A percentile compares a stretch with the other conserved stretches of the same genome.
Evolutionary conservation across 2,888 invertebrate genomes (phyloP).

Genomic region (Standfussiana lucernea): DNA sequence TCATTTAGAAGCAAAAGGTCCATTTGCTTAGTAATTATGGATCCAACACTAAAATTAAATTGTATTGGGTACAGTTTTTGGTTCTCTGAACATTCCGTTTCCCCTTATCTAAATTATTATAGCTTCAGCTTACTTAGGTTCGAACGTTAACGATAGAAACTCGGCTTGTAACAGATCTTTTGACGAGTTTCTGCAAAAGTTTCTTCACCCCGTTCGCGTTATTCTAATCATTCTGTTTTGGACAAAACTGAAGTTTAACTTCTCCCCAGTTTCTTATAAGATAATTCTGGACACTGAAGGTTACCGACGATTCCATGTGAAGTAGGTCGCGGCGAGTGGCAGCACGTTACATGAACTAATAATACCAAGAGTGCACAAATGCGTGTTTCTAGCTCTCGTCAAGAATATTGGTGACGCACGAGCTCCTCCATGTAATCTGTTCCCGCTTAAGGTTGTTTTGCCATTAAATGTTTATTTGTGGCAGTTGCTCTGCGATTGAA

Average conservation of each 20-base stretch:
- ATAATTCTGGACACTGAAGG: conserved; percentile 54
- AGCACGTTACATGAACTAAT: conserved; percentile 60
- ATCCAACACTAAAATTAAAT: conserved; percentile 34
- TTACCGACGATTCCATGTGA: conserved; percentile 52
- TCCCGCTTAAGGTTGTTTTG: conserved; percentile 72
- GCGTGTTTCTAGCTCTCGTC: conserved; percentile 51
- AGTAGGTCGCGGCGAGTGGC: conserved; percentile 60
- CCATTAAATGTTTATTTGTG: conserved; percentile 76
- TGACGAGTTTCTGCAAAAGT: conserved; percentile 19
- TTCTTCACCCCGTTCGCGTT: conserved; percentile 23
- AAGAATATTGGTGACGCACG: conserved; percentile 63
- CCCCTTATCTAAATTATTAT: conserved; percentile 28
- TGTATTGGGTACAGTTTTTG: conserved; percentile 29
- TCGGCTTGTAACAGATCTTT: not conserved
- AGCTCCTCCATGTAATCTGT: conserved; percentile 49
- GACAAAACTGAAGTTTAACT: conserved; percentile 16
- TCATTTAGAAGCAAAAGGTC: conserved; percentile 35
- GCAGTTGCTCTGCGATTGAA: conserved; percentile 69
- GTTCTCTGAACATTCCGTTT: conserved; percentile 17
- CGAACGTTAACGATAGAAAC: conserved; percentile 16
- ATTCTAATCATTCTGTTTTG: conserved; percentile 28
- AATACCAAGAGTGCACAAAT: conserved; percentile 63
- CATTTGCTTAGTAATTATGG: conserved; percentile 31
- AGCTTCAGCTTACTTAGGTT: conserved; percentile 9
- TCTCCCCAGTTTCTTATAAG: conserved; percentile 27